phyloP scores from a whole-genome alignment of 1,140 invertebrate genomes.

The Coenobita brevimanus region DNA sequence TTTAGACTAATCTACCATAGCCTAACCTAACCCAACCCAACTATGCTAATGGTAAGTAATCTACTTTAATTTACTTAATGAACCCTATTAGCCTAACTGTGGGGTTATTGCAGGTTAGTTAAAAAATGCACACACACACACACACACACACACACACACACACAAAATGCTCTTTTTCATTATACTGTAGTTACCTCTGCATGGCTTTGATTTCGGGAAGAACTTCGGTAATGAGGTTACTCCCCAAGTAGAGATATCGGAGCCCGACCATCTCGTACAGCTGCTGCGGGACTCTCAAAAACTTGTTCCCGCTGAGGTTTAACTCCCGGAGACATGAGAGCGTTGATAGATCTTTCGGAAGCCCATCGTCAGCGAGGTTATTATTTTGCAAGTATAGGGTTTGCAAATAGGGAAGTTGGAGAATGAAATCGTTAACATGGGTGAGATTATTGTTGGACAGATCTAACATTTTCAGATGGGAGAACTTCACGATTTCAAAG shows the following conservation, averaged over 20 bases:
- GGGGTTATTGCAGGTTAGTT: too few species aligned
- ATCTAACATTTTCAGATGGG: conserved; percentile 81
- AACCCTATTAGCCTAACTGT: too few species aligned
- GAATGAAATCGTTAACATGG: conserved; percentile 83
- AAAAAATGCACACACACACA: too few species aligned
- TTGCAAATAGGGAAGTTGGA: conserved; percentile 80
- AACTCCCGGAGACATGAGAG: conserved; percentile 82
- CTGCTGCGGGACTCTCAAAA: conserved; percentile 89
- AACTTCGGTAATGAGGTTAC: conserved; percentile 87
- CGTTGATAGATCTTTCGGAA: conserved; percentile 87
- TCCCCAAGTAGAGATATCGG: conserved; percentile 91
- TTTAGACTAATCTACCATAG: too few species aligned
- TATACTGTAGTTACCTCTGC: conserved; percentile 83
- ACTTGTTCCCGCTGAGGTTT: conserved; percentile 93
- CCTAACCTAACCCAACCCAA: too few species aligned
- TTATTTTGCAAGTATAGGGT: conserved; percentile 92
- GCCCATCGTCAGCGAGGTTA: conserved; percentile 82
- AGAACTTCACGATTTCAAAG: conserved; percentile 72
- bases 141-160: too few species aligned
- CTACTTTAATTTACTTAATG: too few species aligned
- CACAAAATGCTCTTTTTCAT: too few species aligned
- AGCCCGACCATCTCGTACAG: conserved; percentile 85
- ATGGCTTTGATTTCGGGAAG: conserved; percentile 88
- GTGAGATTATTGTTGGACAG: conserved; percentile 90
- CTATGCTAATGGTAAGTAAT: too few species aligned